phyloP scores from a whole-genome alignment of 2,113 vertebrate genomes.

The Albula glossodonta region DNA sequence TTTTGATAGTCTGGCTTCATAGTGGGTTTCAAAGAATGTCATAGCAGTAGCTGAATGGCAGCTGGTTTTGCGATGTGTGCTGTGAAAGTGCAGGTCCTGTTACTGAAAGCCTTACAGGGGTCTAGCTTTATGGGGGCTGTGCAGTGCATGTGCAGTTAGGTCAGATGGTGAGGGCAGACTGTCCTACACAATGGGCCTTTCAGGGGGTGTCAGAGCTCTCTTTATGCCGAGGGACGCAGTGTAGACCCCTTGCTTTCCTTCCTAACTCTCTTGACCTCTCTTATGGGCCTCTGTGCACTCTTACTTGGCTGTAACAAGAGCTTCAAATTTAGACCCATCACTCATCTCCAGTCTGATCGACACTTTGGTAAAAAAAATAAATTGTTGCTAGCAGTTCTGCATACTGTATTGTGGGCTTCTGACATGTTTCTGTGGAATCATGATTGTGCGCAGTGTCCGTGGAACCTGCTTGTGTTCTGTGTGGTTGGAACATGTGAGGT shows the following conservation, averaged over 20 bases:
- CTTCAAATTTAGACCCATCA: constrained; percentile 1
- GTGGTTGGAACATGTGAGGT: neutral
- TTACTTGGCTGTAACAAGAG: constrained; percentile 20
- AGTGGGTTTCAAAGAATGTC: neutral
- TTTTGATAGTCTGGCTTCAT: neutral
- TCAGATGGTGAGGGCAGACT: constrained; percentile 17
- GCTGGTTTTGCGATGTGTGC: neutral
- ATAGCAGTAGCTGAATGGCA: neutral
- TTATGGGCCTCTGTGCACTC: constrained; percentile 33
- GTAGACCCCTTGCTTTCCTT: neutral
- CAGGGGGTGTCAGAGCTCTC: constrained; percentile 34
- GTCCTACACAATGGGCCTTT: constrained; percentile 43
- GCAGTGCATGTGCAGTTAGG: constrained; percentile 26
- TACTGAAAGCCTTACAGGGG: neutral
- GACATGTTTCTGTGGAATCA: neutral
- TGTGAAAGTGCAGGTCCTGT: neutral
- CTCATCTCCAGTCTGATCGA: neutral
- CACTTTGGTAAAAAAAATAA: neutral
- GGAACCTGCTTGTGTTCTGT: neutral
- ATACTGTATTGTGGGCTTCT: too few species aligned
- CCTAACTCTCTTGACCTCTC: constrained; percentile 36
- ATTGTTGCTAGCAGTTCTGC: neutral
- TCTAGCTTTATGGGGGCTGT: neutral
- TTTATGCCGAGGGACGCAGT: constrained; percentile 37
- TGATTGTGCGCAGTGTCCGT: neutral